Evolutionary conservation across 1,140 invertebrate species (phyloP).

Genomic region (Chrysoperla carnea): DNA sequence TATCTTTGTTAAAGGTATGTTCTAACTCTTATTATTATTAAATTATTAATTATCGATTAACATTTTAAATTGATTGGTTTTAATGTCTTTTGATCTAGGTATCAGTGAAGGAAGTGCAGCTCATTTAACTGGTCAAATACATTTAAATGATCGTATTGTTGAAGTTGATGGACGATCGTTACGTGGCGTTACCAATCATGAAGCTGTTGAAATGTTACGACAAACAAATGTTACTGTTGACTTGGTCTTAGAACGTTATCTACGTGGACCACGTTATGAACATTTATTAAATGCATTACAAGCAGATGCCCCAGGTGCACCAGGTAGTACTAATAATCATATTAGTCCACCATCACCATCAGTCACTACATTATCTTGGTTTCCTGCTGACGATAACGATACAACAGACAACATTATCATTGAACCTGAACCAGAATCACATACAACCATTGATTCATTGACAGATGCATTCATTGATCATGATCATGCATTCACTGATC

Average conservation of each 20-base stretch:
- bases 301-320: slow-evolving; percentile 9
- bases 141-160: slow-evolving; percentile 83
- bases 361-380: slow-evolving; percentile 55
- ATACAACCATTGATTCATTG: slow-evolving; percentile 34
- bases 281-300: slow-evolving; percentile 71
- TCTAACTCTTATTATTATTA: too few species aligned
- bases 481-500: too few species aligned
- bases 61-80: too few species aligned
- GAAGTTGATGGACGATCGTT: slow-evolving; percentile 68
- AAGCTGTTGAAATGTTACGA: slow-evolving; percentile 71
- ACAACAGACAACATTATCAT: too few species aligned
- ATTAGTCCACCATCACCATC: slow-evolving; percentile 46
- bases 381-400: slow-evolving; percentile 25
- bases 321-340: slow-evolving; percentile 18
- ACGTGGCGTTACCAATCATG: slow-evolving; percentile 71
- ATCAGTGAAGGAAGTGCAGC: slow-evolving; percentile 84
- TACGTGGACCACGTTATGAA: slow-evolving; percentile 75
- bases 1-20: slow-evolving; percentile 79
- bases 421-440: slow-evolving; percentile 43
- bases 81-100: slow-evolving; percentile 4
- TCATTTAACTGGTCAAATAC: slow-evolving; percentile 68
- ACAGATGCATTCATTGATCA: too few species aligned
- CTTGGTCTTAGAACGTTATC: slow-evolving; percentile 67
- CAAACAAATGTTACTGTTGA: slow-evolving; percentile 67
- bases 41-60: too few species aligned